Percentiles rank a stretch among this genome's conserved stretches.
Evolutionary conservation across 1,140 invertebrate species (phyloP).

Genomic region (Zaprionus ornatus): DNA sequence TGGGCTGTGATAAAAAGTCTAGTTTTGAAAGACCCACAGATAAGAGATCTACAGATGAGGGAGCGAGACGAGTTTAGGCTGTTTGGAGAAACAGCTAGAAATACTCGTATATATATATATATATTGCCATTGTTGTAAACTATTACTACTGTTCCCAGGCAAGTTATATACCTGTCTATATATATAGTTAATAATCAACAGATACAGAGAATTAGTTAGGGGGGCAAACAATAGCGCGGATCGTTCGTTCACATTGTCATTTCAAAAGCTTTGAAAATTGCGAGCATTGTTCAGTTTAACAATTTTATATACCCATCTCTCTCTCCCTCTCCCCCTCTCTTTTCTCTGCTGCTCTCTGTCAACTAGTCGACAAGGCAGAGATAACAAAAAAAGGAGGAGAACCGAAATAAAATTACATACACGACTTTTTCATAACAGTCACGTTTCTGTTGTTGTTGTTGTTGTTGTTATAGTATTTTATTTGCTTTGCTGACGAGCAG

Average conservation of each 20-base stretch:
- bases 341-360: conserved; percentile 41
- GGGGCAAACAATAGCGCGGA: conserved; percentile 34
- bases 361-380: conserved; percentile 58
- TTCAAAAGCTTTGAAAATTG: conserved; percentile 60
- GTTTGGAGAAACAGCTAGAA: neutral
- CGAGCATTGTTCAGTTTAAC: conserved; percentile 64
- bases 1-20: conserved; percentile 21
- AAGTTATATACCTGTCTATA: neutral
- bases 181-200: conserved; percentile 34
- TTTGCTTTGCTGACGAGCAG: conserved; percentile 72
- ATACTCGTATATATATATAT: neutral
- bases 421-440: conserved; percentile 77
- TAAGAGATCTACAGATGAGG: conserved; percentile 14
- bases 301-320: neutral
- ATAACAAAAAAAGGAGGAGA: conserved; percentile 42
- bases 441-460: conserved; percentile 62
- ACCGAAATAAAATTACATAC: conserved; percentile 67
- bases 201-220: conserved; percentile 26
- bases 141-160: conserved; percentile 20
- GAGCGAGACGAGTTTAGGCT: conserved; percentile 1
- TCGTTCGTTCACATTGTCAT: conserved; percentile 39
- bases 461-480: conserved; percentile 47
- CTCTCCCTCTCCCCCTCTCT: neutral
- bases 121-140: conserved; percentile 23
- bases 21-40: conserved; percentile 12